These are phyloP conservation scores for Cerastis leucographa DNA, from an alignment of 2,888 invertebrate species.

Conservation along the genomic window DNA sequence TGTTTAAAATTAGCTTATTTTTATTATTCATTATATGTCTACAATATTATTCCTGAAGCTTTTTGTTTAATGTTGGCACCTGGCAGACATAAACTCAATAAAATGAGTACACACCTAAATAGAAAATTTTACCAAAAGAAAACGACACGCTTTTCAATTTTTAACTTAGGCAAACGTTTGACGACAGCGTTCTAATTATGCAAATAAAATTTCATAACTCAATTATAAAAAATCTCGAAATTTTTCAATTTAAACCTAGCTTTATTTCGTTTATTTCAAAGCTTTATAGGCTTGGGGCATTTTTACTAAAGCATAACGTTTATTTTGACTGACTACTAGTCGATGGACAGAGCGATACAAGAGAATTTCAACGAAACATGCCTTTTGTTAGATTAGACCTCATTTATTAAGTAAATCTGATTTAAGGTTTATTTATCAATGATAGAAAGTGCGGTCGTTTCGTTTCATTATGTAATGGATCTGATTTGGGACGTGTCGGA, in stretches of 20 bases:
- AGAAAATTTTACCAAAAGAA: slow-evolving; percentile 1
- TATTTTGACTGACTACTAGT: background rate
- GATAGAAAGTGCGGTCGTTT: background rate
- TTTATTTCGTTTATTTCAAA: slow-evolving; percentile 26
- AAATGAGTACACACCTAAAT: background rate
- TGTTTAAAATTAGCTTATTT: background rate
- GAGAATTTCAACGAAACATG: background rate
- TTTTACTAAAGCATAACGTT: slow-evolving; percentile 9
- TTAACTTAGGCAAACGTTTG: slow-evolving; percentile 5
- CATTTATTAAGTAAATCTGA: slow-evolving; percentile 11
- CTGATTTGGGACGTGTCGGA: background rate
- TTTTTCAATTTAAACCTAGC: slow-evolving; percentile 34
- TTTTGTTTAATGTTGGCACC: background rate
- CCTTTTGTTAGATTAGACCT: slow-evolving; percentile 4
- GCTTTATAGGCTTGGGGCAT: slow-evolving; percentile 11
- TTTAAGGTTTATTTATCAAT: slow-evolving; percentile 1
- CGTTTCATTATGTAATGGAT: slow-evolving; percentile 22
- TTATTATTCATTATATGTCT: slow-evolving; percentile 2
- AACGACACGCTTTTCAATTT: background rate
- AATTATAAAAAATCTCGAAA: slow-evolving; percentile 32
- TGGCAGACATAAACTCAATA: slow-evolving; percentile 6
- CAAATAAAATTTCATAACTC: slow-evolving; percentile 42
- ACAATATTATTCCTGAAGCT: background rate
- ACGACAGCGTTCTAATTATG: slow-evolving; percentile 34
- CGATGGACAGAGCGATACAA: background rate